Conservation (phyloP, 2,888 invertebrate species). For the Venustoraphidia nigricollis region DNA sequence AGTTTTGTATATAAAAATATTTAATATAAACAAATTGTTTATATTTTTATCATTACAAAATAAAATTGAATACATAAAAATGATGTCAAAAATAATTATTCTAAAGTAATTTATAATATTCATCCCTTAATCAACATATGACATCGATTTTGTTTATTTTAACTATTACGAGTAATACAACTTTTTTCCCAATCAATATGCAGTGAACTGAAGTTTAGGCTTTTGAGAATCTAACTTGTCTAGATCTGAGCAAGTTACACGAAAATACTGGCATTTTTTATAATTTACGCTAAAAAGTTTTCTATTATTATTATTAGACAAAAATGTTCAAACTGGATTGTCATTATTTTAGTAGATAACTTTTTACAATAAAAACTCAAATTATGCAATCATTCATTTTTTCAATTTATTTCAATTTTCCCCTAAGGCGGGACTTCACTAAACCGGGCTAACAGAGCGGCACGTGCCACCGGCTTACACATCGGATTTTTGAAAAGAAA, state of each 20-base stretch:
- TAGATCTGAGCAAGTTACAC: background rate
- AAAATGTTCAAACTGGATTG: too few relatives aligned
- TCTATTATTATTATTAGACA: background rate
- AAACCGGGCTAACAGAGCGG: too few relatives aligned
- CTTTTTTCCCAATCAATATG: too few relatives aligned
- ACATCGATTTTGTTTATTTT: background rate
- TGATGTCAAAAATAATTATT: too few relatives aligned
- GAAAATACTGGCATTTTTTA: background rate
- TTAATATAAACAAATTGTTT: background rate
- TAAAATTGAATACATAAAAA: background rate
- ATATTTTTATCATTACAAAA: background rate
- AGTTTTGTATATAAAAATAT: slow-evolving; percentile 15
- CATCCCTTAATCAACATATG: background rate
- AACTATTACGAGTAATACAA: background rate
- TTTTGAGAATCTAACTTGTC: background rate
- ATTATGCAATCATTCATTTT: background rate
- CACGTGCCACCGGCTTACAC: too few relatives aligned
- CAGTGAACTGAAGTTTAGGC: background rate
- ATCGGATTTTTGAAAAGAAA: too few relatives aligned
- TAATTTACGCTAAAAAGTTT: background rate
- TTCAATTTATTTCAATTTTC: background rate
- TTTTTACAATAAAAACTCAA: background rate
- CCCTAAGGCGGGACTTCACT: too few relatives aligned
- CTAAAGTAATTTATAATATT: background rate
- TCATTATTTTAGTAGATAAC: background rate